These are phyloP conservation scores for Drosophila histrio DNA, from an alignment of 2,888 invertebrate species.

Conservation along the genomic window DNA sequence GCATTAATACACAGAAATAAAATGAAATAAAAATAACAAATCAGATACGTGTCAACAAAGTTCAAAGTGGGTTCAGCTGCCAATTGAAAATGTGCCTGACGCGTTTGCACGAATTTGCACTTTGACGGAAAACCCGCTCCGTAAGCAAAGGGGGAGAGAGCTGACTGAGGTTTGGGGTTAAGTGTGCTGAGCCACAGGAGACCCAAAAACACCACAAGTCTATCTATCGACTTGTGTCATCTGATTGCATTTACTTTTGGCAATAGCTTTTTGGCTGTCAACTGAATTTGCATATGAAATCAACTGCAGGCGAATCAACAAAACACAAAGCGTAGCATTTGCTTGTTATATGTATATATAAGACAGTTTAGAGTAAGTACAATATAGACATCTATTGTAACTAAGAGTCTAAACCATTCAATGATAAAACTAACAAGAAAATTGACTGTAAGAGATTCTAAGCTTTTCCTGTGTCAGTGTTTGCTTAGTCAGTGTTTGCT, in stretches of 20 bases:
- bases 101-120: constrained; percentile 64
- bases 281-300: constrained; percentile 50
- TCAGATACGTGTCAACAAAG: constrained; percentile 59
- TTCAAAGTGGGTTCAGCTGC: constrained; percentile 46
- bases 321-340: not conserved
- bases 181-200: constrained; percentile 55
- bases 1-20: constrained; percentile 63
- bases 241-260: constrained; percentile 37
- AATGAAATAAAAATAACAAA: constrained; percentile 36
- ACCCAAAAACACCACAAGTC: constrained; percentile 15
- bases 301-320: not conserved
- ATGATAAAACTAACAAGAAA: too few species aligned
- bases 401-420: too few species aligned
- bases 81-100: constrained; percentile 55
- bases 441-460: too few species aligned
- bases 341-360: not conserved
- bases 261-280: constrained; percentile 60
- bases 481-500: too few species aligned
- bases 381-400: not conserved
- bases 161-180: constrained; percentile 29
- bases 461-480: too few species aligned
- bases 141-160: not conserved
- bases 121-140: constrained; percentile 24
- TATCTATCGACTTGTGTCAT: not conserved
- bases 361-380: not conserved